Percentiles rank a stretch among this genome's conserved stretches.
phyloP scores from a whole-genome alignment of 2,797 vertebrate genomes.

The Phrynocephalus guinanensis region DNA sequence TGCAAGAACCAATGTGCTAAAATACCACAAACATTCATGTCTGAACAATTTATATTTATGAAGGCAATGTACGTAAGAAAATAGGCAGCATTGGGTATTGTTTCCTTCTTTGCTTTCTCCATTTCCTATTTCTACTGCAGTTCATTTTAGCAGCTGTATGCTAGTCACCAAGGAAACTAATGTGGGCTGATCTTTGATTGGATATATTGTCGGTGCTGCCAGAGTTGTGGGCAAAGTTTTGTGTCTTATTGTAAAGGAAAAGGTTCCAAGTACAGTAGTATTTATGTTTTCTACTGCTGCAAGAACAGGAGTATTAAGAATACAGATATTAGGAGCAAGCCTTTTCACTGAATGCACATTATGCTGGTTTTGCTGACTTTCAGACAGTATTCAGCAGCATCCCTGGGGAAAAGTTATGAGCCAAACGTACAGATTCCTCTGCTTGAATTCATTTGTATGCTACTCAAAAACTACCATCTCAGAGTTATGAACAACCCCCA shows the following conservation, averaged over 20 bases:
- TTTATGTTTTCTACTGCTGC: neutral
- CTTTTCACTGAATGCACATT: too few species aligned
- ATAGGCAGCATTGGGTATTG: neutral
- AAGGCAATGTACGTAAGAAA: constrained; percentile 19
- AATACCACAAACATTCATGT: neutral
- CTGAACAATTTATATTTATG: neutral
- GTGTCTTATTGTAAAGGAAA: accelerated
- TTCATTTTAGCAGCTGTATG: neutral
- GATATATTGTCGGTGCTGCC: constrained; percentile 35
- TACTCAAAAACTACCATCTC: too few species aligned
- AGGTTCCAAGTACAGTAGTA: neutral
- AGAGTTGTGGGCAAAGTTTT: constrained; percentile 44
- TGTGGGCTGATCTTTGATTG: constrained; percentile 24
- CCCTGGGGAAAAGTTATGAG: too few species aligned
- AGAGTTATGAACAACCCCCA: too few species aligned
- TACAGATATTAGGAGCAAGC: neutral
- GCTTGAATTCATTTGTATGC: too few species aligned
- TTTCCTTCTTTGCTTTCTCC: constrained; percentile 34
- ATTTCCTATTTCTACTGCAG: constrained; percentile 15
- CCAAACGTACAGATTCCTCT: too few species aligned
- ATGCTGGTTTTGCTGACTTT: too few species aligned
- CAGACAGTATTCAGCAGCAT: too few species aligned
- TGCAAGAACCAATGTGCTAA: neutral
- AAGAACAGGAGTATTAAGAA: neutral
- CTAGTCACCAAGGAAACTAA: constrained; percentile 71